These are phyloP conservation scores for Dryobota labecula DNA, from an alignment of 2,888 invertebrate genomes.

Conservation along the genomic window DNA sequence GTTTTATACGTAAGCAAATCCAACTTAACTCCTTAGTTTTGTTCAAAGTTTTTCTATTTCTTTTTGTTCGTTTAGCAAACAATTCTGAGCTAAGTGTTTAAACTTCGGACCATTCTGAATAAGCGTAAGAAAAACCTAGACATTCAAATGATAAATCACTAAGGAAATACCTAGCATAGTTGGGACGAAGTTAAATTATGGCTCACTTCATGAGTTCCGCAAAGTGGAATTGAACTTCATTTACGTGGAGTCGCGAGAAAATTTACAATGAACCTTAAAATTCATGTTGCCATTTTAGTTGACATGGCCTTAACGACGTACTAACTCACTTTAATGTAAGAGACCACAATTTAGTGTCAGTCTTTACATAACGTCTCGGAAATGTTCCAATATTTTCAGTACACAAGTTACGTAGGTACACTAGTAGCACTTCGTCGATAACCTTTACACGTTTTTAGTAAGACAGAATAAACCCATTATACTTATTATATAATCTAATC, in stretches of 20 bases:
- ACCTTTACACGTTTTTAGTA: conserved; percentile 41
- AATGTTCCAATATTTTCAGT: conserved; percentile 43
- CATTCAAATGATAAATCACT: conserved; percentile 45
- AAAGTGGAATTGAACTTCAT: conserved; percentile 41
- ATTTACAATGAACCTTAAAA: conserved; percentile 45
- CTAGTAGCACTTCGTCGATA: conserved; percentile 19
- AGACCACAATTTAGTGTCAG: conserved; percentile 38
- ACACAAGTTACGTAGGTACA: conserved; percentile 18
- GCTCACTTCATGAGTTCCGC: conserved; percentile 25
- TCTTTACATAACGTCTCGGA: conserved; percentile 33
- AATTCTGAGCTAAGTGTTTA: conserved; percentile 16
- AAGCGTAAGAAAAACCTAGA: conserved; percentile 33
- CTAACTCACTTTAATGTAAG: conserved; percentile 43
- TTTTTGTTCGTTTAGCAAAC: conserved; percentile 20
- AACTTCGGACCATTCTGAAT: conserved; percentile 37
- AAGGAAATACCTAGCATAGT: conserved; percentile 29
- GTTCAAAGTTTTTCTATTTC: conserved; percentile 31
- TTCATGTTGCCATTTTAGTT: conserved; percentile 30
- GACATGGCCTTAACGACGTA: conserved; percentile 41
- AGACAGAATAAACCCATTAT: conserved; percentile 46
- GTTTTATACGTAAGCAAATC: conserved; percentile 35
- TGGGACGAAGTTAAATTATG: conserved; percentile 38
- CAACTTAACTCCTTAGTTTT: conserved; percentile 17
- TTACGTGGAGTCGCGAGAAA: conserved; percentile 32
- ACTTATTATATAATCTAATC: conserved; percentile 56